Conservation (phyloP, 53 echinoderm and acorn worm genomes). For the Crossaster papposus region DNA sequence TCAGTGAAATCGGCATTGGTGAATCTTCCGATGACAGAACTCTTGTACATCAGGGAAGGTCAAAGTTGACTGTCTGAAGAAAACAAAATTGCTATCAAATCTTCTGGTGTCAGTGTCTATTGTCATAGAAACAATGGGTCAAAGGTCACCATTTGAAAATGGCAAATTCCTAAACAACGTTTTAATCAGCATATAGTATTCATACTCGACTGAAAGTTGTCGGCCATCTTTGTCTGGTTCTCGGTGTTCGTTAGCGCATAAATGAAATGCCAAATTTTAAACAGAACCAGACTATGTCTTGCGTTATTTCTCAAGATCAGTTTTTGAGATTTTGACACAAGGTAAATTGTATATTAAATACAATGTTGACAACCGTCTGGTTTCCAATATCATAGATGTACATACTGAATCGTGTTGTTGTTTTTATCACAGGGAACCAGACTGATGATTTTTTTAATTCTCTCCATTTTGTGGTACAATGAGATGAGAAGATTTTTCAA, state of each 20-base stretch:
- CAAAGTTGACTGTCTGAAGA: not conserved
- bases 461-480: not conserved
- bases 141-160: not conserved
- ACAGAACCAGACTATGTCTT: not conserved
- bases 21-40: no score
- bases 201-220: not conserved
- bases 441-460: not conserved
- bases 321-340: not conserved
- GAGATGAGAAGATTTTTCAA: not conserved
- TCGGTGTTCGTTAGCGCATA: not conserved
- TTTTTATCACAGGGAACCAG: not conserved
- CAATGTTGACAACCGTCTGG: not conserved
- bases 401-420: not conserved
- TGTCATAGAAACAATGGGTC: not conserved
- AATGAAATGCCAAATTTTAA: not conserved
- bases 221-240: not conserved
- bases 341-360: not conserved
- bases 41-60: no score
- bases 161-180: not conserved
- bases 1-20: no score
- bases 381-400: not conserved
- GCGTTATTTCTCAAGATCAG: not conserved
- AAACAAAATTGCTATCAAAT: not conserved
- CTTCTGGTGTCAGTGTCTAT: not conserved
- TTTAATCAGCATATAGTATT: not conserved